These are phyloP conservation scores for Diplodus puntazzo DNA, from an alignment of 2,797 vertebrate species.

Conservation along the genomic window DNA sequence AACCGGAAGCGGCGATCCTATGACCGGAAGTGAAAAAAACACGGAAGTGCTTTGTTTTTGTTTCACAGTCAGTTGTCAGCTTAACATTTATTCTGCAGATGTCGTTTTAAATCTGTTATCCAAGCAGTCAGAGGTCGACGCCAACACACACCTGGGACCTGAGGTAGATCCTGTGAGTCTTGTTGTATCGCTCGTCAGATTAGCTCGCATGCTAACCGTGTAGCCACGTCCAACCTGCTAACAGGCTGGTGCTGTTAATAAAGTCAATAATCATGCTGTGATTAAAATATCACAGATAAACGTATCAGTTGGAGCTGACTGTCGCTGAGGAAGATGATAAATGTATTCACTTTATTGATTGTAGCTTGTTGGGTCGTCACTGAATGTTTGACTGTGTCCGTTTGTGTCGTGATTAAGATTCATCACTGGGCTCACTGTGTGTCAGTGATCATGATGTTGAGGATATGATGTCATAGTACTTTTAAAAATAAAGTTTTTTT, in stretches of 20 bases:
- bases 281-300: neutral
- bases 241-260: neutral
- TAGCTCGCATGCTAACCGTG: slow-evolving; percentile 14
- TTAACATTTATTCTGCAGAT: neutral
- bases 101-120: slow-evolving; percentile 1
- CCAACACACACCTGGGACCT: neutral
- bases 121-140: neutral
- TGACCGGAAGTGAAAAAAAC: slow-evolving; percentile 68
- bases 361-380: no score
- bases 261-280: neutral
- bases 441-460: neutral
- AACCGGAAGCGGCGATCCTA: slow-evolving; percentile 41
- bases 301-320: neutral
- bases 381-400: neutral
- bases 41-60: slow-evolving; percentile 63
- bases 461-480: neutral
- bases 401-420: neutral
- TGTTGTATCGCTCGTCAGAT: neutral
- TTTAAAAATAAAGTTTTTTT: slow-evolving; percentile 1
- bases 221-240: neutral
- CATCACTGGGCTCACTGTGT: neutral
- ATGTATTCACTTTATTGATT: neutral
- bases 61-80: slow-evolving; percentile 24
- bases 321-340: neutral
- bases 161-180: neutral